These are phyloP conservation scores for Thalassophryne amazonica DNA, from an alignment of 2,797 vertebrate species.

Conservation along the genomic window DNA sequence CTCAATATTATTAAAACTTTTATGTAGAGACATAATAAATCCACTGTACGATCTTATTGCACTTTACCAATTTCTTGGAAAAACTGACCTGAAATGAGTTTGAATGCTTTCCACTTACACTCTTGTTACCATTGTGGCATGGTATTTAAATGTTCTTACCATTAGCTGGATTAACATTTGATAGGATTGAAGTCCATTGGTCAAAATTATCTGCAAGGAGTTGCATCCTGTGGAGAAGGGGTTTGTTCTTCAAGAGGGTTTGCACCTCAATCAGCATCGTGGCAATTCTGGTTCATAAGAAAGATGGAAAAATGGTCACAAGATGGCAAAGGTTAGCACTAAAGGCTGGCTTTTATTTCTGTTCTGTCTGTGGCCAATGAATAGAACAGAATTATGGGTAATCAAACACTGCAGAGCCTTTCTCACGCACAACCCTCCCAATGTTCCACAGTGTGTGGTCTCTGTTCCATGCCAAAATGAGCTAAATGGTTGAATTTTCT, in stretches of 20 bases:
- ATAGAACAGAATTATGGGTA: no score
- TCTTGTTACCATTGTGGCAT: not conserved
- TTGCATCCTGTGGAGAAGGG: conserved; percentile 53
- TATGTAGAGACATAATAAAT: not conserved
- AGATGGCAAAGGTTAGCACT: no score
- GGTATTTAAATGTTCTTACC: conserved; percentile 9
- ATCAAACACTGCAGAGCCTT: no score
- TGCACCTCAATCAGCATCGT: conserved; percentile 74
- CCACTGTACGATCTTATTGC: not conserved
- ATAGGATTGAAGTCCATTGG: conserved; percentile 53
- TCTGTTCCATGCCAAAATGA: no score
- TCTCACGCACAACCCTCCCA: no score
- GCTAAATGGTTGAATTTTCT: no score
- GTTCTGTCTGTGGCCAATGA: no score
- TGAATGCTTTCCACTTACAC: no score
- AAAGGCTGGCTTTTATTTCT: no score
- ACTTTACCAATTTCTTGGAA: not conserved
- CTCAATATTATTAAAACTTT: conserved; percentile 14
- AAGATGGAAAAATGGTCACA: not conserved
- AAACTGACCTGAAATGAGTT: no score
- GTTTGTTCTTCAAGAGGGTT: conserved; percentile 53
- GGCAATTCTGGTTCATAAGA: conserved; percentile 54
- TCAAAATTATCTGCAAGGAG: conserved; percentile 59
- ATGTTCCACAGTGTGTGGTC: no score
- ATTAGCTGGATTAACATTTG: conserved; percentile 1